These are phyloP conservation scores for Penaeus chinensis DNA, from an alignment of 1,140 invertebrate genomes.

Conservation along the genomic window DNA sequence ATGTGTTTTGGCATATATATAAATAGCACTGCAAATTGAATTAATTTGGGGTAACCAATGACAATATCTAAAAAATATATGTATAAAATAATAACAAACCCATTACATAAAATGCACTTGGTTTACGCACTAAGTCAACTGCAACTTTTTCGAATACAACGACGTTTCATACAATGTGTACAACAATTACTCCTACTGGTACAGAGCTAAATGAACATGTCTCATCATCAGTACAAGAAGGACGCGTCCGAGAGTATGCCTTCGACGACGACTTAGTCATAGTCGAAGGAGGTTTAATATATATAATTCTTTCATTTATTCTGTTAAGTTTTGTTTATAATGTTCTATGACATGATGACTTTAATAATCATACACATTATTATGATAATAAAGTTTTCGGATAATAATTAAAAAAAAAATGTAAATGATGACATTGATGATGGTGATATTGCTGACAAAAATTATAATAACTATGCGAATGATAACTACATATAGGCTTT, in stretches of 20 bases:
- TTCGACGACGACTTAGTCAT: no score
- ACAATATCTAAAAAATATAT: constrained; percentile 11
- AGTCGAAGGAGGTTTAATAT: no score
- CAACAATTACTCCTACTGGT: constrained; percentile 56
- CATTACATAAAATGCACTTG: constrained; percentile 26
- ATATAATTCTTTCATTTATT: no score
- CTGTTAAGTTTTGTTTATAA: no score
- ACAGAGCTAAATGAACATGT: constrained; percentile 49
- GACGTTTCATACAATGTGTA: constrained; percentile 28
- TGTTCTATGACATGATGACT: no score
- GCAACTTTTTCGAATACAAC: constrained; percentile 34
- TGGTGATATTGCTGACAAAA: no score
- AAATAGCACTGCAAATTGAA: constrained; percentile 36
- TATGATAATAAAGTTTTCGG: no score
- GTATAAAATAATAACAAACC: constrained; percentile 35
- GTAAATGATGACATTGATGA: no score
- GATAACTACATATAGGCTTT: no score
- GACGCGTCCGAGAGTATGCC: not conserved
- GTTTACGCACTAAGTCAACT: constrained; percentile 34
- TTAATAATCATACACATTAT: no score
- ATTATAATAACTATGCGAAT: no score
- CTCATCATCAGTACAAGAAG: constrained; percentile 37
- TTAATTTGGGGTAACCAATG: constrained; percentile 35
- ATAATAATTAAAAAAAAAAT: no score
- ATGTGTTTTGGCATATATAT: constrained; percentile 16